Percentiles rank a stretch among this genome's conserved stretches.
Evolutionary conservation across 1,140 invertebrate genomes (phyloP).

Genomic region (Metopolophium dirhodum): DNA sequence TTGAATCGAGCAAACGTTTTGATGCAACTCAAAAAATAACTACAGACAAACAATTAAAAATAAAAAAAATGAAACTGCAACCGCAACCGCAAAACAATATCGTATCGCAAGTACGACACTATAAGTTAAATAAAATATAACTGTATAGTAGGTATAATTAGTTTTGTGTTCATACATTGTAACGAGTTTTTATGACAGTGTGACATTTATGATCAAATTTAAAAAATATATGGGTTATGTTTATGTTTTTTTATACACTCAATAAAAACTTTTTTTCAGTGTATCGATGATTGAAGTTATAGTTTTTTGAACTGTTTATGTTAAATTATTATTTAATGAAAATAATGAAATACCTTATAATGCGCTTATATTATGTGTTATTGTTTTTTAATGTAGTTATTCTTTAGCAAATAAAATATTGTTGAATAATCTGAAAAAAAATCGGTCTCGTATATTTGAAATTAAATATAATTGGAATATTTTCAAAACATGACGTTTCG

Average conservation of each 20-base stretch:
- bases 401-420: no score
- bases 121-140: background rate
- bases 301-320: background rate
- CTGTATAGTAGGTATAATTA: background rate
- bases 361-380: background rate
- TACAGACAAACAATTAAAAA: background rate
- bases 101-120: background rate
- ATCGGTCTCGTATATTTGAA: no score
- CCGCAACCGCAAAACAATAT: background rate
- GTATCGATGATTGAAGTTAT: background rate
- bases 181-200: constrained; percentile 7
- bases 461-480: no score
- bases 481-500: no score
- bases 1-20: background rate
- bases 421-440: no score
- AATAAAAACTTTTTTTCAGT: background rate
- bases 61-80: background rate
- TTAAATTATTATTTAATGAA: background rate
- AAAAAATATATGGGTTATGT: background rate
- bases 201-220: background rate
- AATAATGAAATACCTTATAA: background rate
- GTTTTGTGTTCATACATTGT: background rate
- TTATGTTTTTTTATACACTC: background rate
- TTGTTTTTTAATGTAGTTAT: background rate
- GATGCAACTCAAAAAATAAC: background rate